Percentiles rank a stretch among this genome's conserved stretches.
These are phyloP conservation scores for Parazoanthus darwini DNA, from an alignment of 92 coral and sea anemone species.

Conservation along the genomic window DNA sequence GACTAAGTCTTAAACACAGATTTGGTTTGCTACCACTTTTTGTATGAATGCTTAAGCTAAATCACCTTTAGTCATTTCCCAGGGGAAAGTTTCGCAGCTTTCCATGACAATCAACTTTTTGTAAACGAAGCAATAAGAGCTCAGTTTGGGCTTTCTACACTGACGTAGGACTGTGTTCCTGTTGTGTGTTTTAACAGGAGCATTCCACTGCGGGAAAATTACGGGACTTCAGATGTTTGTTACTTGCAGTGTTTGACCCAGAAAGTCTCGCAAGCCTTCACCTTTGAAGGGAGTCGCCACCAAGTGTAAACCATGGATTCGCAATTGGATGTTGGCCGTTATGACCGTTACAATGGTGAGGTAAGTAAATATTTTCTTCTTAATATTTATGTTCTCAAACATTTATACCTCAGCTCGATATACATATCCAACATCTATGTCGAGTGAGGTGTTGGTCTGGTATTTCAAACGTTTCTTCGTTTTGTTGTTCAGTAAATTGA, in stretches of 20 bases:
- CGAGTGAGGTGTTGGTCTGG: background rate
- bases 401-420: background rate
- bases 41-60: background rate
- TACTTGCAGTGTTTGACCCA: background rate
- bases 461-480: background rate
- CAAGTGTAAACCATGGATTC: background rate
- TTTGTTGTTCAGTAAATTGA: no score
- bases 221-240: background rate
- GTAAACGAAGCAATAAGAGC: background rate
- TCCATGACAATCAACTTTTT: background rate
- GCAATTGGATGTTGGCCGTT: background rate
- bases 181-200: background rate
- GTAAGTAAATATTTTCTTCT: background rate
- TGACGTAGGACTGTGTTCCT: background rate
- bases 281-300: background rate
- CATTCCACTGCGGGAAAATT: background rate
- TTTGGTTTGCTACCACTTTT: background rate
- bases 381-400: no score
- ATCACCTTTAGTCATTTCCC: background rate
- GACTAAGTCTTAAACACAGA: background rate
- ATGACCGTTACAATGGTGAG: background rate
- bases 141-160: background rate
- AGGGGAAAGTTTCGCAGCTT: background rate
- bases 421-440: background rate
- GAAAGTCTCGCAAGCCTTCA: background rate